Evolutionary conservation across 2,888 invertebrate species (phyloP), one percentile per base, ranked within the genome.

Genomic region (Hermodice carunculata): DNA sequence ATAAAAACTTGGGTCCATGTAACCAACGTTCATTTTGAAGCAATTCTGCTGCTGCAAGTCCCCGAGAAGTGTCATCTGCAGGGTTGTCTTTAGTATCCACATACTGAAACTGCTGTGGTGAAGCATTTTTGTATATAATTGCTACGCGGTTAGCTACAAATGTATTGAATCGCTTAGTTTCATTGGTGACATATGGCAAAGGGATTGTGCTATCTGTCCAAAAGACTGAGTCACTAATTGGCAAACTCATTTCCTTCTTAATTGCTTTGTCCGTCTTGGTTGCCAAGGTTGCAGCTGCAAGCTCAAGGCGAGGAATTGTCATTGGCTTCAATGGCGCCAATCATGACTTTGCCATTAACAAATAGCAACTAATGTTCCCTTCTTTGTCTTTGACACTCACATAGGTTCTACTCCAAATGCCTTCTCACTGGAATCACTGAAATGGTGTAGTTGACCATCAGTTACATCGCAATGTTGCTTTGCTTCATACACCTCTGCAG

Each of bases 1-100:
- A n/a, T n/a, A 51, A 19, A 29, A 26, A 51, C 11, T 51, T 28
- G 17, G 51, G 51, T 8, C 51, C 51, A 8, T 51, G 51, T 51
- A 51, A 11, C 51, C 51, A 51, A 11, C 28, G 24, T 11, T 51
- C 51, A 11, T 11, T 26, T 11, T 8, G 17, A 6, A 51, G 5
- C 11, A 51, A 28, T 6, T 28, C 29, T 11, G 17, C 11, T 11
- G 51, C 51, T 26, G 51, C 11, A 24, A 51, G 8, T 28, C 51
- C 51, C 8, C 51, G 24, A 8, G 51, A 51, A 8, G 19, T 11
- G 19, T 51, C 51, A 28, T 51, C 51, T 14, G 26, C 51, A 8
- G 51, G 19, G n/a, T 46, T 19, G 8, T 19, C 14, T 19, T 46
- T 19, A 19, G 46, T 17, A 17, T 19, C 22, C 17, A 51, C 51